Conservation (phyloP, 2,888 invertebrate species). For the Agonopterix arenella region DNA sequence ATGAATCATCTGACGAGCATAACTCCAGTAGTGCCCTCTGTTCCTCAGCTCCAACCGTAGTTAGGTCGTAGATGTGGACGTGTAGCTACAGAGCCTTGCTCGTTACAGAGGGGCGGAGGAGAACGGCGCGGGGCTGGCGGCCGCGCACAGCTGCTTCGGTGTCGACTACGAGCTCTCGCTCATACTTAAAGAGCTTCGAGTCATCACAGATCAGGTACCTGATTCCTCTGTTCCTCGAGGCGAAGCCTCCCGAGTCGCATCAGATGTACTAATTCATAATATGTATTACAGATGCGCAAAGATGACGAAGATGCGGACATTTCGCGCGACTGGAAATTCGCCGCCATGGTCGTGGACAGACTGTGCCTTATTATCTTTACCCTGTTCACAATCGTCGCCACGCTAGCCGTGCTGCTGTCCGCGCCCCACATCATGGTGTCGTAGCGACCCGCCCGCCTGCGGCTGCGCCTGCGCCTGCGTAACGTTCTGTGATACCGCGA, state of each 20-base stretch:
- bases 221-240: background rate
- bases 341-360: slow-evolving; percentile 99
- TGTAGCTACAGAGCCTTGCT: slow-evolving; percentile 59
- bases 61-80: slow-evolving; percentile 56
- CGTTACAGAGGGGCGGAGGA: slow-evolving; percentile 75
- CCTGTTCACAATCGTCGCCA: slow-evolving; percentile 97
- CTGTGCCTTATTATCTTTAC: slow-evolving; percentile 99
- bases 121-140: slow-evolving; percentile 86
- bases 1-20: slow-evolving; percentile 51
- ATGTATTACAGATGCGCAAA: slow-evolving; percentile 86
- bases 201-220: slow-evolving; percentile 90
- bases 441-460: slow-evolving; percentile 80
- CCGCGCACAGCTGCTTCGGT: slow-evolving; percentile 91
- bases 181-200: slow-evolving; percentile 95
- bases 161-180: slow-evolving; percentile 95
- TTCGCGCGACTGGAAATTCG: slow-evolving; percentile 99
- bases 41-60: slow-evolving; percentile 69
- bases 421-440: slow-evolving; percentile 97
- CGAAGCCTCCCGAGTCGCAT: background rate
- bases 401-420: slow-evolving; percentile 97
- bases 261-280: background rate
- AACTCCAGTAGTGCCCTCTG: slow-evolving; percentile 65
- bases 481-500: slow-evolving; percentile 83
- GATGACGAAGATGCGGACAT: slow-evolving; percentile 96
- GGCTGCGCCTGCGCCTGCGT: slow-evolving; percentile 53